Base-by-base conservation (phyloP, 2,113 vertebrate genomes). In the Caretta caretta region DNA sequence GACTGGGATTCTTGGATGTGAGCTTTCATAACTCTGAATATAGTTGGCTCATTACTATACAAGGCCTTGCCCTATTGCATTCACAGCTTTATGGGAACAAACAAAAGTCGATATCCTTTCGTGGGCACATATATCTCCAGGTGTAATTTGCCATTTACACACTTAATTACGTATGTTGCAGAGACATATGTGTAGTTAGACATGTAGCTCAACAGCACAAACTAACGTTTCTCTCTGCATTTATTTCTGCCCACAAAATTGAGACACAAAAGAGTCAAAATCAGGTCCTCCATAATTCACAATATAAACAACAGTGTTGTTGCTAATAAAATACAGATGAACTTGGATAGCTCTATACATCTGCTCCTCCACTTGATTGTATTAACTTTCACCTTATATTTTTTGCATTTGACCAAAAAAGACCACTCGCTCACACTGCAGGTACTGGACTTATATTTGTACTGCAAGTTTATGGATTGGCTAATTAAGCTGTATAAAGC, bases 401-500 rank as follows among this genome's bases (percentile, higher is more conserved):
- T 79, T 87, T 59, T 80, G 78, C 85, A 92, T 93, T 88, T 93
- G 88, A 97, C 92, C 96, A 91, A 83, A 4, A 95, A 57, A 50
- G 69, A 51, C 81, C 96, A 84, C 83, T 72, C 78, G 88, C n/a
- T 53, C 54, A 56, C 93, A 88, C 84, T 91, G 24, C 62, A 91
- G 94, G 90, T 95, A 95, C 48, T 92, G 22, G 87, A 92, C 80
- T 95, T 84, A 17, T 31, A 89, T 96, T 94, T 90, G 54, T n/a
- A 88, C 14, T 31, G 38, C 48, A 56, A 56, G 2, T 12, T 59
- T 75, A 38, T 54, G 82, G 94, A 69, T 79, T 97, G 46, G 89
- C 57, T 90, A 97, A 97, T 88, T 92, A 90, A 95, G 82, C 87
- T 7, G 3, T 87, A 90, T 95, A 93, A 93, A 96, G 89, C 95